These are phyloP conservation scores for Nasonia vitripennis DNA, from an alignment of 1,140 invertebrate genomes.

Conservation along the genomic window DNA sequence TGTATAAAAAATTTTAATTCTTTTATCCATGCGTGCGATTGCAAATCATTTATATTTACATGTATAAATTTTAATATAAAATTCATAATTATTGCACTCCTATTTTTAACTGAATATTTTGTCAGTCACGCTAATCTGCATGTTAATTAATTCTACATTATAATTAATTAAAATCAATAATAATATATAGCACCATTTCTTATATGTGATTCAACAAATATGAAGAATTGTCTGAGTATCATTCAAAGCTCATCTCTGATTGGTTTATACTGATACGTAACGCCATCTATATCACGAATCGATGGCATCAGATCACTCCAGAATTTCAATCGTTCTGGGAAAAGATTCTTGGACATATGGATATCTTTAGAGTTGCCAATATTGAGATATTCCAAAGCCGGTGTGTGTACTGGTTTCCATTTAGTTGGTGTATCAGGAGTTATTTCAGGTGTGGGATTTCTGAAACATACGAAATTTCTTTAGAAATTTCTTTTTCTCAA, in stretches of 20 bases:
- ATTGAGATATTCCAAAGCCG: constrained; percentile 71
- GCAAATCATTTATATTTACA: too few species aligned
- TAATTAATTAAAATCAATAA: too few species aligned
- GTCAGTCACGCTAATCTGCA: too few species aligned
- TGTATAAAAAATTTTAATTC: too few species aligned
- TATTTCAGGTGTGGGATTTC: constrained; percentile 74
- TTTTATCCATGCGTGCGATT: too few species aligned
- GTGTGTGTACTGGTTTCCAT: constrained; percentile 73
- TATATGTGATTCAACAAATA: not conserved
- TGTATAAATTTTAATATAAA: too few species aligned
- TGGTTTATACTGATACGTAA: not conserved
- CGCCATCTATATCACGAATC: constrained; percentile 41
- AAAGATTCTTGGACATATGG: constrained; percentile 69
- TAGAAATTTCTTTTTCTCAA: too few species aligned
- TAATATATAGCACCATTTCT: too few species aligned
- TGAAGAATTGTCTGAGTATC: not conserved
- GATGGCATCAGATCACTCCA: constrained; percentile 67
- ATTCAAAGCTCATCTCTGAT: constrained; percentile 44
- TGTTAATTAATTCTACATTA: too few species aligned
- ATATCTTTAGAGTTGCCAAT: constrained; percentile 67
- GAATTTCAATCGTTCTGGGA: constrained; percentile 69
- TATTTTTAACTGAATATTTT: too few species aligned
- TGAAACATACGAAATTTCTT: constrained; percentile 55
- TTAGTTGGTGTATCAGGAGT: constrained; percentile 64
- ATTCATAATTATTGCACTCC: too few species aligned